Percentiles rank a stretch among this genome's conserved stretches.
Conservation (phyloP, 2,113 vertebrate genomes). For the Gorsachius goisagi region DNA sequence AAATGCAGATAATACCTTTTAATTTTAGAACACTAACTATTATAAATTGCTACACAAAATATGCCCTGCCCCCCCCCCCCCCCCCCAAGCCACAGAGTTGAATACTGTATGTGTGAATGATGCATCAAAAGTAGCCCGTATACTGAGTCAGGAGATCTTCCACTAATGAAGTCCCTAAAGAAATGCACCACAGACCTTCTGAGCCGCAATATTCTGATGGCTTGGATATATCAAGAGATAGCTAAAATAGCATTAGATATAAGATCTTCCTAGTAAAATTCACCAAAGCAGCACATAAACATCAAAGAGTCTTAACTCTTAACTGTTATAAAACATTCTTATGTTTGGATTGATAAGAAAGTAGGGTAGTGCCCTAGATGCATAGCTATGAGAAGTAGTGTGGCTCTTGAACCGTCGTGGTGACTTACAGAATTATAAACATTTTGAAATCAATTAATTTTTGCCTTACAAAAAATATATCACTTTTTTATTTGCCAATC, state of each 20-base stretch:
- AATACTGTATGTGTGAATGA: not conserved
- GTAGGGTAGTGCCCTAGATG: constrained; percentile 57
- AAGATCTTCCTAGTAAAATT: constrained; percentile 46
- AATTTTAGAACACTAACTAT: not conserved
- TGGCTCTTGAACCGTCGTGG: not conserved
- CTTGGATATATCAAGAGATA: constrained; percentile 55
- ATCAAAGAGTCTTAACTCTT: constrained; percentile 52
- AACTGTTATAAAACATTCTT: constrained; percentile 27
- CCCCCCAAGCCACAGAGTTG: not conserved
- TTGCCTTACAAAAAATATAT: not conserved
- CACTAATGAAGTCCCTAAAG: constrained; percentile 71
- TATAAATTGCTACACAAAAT: not conserved
- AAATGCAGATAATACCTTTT: not conserved
- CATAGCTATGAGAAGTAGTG: constrained; percentile 40
- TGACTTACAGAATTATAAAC: not conserved
- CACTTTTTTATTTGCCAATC: not conserved
- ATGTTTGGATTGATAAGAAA: constrained; percentile 59
- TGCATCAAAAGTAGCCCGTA: constrained; percentile 17
- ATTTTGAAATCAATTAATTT: not conserved
- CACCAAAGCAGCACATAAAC: constrained; percentile 40
- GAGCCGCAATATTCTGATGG: constrained; percentile 12
- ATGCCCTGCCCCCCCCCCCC: no score
- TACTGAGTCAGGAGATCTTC: constrained; percentile 37
- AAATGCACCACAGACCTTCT: constrained; percentile 34
- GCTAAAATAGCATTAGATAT: constrained; percentile 34